Evolutionary conservation across 2,113 vertebrate species (phyloP).

Genomic region (Anguilla rostrata): DNA sequence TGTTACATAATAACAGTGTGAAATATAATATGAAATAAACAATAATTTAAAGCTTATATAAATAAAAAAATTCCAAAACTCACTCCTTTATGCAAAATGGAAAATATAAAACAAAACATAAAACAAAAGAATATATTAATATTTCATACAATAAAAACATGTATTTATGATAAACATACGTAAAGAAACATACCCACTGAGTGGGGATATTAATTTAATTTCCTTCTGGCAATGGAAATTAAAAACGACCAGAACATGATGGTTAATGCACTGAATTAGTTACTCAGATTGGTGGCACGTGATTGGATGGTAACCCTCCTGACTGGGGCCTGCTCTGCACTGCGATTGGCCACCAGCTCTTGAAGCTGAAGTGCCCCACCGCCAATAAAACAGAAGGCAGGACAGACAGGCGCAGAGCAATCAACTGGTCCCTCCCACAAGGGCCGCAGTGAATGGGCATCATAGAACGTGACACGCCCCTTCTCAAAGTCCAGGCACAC

Average conservation of each 20-base stretch:
- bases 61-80: conserved; percentile 46
- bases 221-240: neutral
- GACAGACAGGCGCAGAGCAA: conserved; percentile 91
- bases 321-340: conserved; percentile 77
- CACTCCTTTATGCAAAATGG: conserved; percentile 54
- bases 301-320: conserved; percentile 84
- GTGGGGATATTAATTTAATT: conserved; percentile 37
- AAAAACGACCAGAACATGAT: neutral
- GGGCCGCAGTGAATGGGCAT: conserved; percentile 88
- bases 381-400: conserved; percentile 94
- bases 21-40: conserved; percentile 51
- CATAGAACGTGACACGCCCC: conserved; percentile 89
- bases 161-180: conserved; percentile 59
- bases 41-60: conserved; percentile 48
- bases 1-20: conserved; percentile 22
- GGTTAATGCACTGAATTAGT: conserved; percentile 34
- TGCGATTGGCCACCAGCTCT: conserved; percentile 87
- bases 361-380: conserved; percentile 91
- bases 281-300: conserved; percentile 63
- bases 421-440: conserved; percentile 91
- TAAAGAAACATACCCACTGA: conserved; percentile 61
- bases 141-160: conserved; percentile 69
- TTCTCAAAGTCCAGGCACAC: conserved; percentile 96
- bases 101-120: conserved; percentile 53
- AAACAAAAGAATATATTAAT: conserved; percentile 69